These are phyloP conservation scores for Sicus ferrugineus DNA, from an alignment of 2,888 invertebrate species.

Conservation along the genomic window DNA sequence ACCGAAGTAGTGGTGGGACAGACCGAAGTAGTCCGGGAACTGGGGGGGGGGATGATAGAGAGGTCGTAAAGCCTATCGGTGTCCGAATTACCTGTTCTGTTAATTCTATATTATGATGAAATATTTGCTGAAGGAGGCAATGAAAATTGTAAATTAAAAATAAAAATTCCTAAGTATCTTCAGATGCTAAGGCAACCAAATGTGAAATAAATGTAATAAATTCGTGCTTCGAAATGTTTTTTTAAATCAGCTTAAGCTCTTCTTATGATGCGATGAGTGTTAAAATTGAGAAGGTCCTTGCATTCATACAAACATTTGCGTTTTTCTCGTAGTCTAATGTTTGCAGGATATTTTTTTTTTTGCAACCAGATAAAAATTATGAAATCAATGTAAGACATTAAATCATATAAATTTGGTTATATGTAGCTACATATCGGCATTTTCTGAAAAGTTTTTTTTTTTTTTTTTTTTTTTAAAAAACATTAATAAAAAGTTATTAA, in stretches of 20 bases:
- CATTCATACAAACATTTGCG: constrained; percentile 46
- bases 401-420: constrained; percentile 33
- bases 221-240: constrained; percentile 22
- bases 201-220: too few relatives aligned
- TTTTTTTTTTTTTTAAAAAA: too few relatives aligned
- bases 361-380: constrained; percentile 32
- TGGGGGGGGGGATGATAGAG: too few relatives aligned
- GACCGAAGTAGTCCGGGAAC: too few relatives aligned
- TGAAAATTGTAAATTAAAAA: too few relatives aligned
- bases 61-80: too few relatives aligned
- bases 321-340: constrained; percentile 37
- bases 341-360: constrained; percentile 35
- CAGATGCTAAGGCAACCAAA: too few relatives aligned
- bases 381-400: constrained; percentile 31
- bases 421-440: constrained; percentile 44
- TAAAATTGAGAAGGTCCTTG: constrained; percentile 65
- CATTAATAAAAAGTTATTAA: constrained; percentile 4
- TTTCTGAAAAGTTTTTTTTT: constrained; percentile 7
- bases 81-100: too few relatives aligned
- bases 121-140: too few relatives aligned
- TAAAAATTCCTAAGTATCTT: too few relatives aligned
- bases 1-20: too few relatives aligned
- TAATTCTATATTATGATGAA: too few relatives aligned
- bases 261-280: constrained; percentile 42
- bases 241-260: neutral